Base-by-base conservation (phyloP, 2,888 invertebrate species). In the Teinopalpus imperialis region DNA sequence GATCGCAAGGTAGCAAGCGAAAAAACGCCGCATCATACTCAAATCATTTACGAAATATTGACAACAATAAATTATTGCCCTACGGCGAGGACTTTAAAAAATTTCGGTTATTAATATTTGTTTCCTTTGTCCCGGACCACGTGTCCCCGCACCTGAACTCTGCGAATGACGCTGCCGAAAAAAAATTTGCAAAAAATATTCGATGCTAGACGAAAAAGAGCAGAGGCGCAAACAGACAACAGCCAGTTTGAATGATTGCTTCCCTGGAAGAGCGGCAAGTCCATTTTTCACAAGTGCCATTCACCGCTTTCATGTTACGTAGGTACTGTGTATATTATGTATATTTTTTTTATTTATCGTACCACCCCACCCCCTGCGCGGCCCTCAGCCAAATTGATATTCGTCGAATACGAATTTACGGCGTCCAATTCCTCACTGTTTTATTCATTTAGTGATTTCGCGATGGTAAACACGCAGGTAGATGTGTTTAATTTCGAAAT, bases 261-360 rank as follows among this genome's bases (percentile, higher is more conserved):
- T 87, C 86, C 76, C 87, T 79, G 83, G 79, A 86, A 87, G 86
- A 85, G 87, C 81, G 86, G 83, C 81, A 81, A 86, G 88, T 88
- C 88, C 88, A 88, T 88, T 88, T 88, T 88, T 88, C 88, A 88
- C 86, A 81, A 88, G 88, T 88, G 88, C 86, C 86, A 88, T 88
- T 88, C 86, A 79, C 79, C 75, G 86, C 83, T 82, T 86, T 81
- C 81, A 81, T 78, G 79, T 79, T 79, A 70, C 75, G 80, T 78
- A 53, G 57, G 58, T 54, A 76, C 81, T 75, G 73, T 81, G 73
- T 86, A 79, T 83, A 61, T 63, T 63, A 80, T 77, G 45, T 81
- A 75, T 79, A 81, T 82, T 79, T 61, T 78, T 73, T 82, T 86
- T 85, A 81, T 86, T 85, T 86, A 83, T 82, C 80, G 77, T 60